These are phyloP conservation scores for Heliconius charithonia DNA, from an alignment of 2,888 invertebrate species.

Conservation along the genomic window DNA sequence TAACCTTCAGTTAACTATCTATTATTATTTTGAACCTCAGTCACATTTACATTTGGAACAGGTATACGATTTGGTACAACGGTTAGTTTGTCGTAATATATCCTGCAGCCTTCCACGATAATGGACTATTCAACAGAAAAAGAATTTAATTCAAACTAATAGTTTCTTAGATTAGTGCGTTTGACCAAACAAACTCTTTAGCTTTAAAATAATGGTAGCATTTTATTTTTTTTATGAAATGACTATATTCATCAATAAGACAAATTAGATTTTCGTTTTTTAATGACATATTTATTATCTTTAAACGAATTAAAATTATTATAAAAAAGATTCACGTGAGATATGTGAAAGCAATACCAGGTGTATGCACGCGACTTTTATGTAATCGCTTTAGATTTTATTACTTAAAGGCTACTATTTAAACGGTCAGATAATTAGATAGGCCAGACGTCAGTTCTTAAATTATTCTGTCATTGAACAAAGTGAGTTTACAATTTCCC, in stretches of 20 bases:
- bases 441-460: not conserved
- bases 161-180: too few species aligned
- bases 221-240: too few species aligned
- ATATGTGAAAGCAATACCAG: not conserved
- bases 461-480: not conserved
- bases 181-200: too few species aligned
- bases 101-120: too few species aligned
- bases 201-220: too few species aligned
- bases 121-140: too few species aligned
- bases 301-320: not conserved
- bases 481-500: not conserved
- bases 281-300: not conserved
- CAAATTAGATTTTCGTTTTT: not conserved
- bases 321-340: conserved; percentile 1
- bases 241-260: not conserved
- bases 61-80: too few species aligned
- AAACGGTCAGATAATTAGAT: not conserved
- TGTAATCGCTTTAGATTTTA: conserved; percentile 3
- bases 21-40: too few species aligned
- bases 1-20: too few species aligned
- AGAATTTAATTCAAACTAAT: too few species aligned
- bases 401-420: conserved; percentile 1
- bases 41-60: too few species aligned
- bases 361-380: conserved; percentile 5
- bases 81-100: too few species aligned